These are phyloP conservation scores for Epinotia ramella DNA, from an alignment of 2,888 invertebrate species.

Conservation along the genomic window DNA sequence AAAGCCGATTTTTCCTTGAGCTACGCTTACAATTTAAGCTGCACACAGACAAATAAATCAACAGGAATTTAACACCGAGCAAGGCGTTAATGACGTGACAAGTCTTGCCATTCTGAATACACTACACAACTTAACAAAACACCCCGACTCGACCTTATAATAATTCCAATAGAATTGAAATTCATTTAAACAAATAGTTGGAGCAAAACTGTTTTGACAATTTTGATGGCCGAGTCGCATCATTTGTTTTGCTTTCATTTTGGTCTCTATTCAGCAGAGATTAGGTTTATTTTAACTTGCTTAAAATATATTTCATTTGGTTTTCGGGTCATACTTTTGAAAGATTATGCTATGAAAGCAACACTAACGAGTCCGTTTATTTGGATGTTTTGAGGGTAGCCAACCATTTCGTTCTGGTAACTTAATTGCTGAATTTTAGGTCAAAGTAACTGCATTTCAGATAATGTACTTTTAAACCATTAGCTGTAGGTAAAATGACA, in stretches of 20 bases:
- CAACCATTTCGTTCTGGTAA: constrained; percentile 51
- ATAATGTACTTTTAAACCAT: background rate
- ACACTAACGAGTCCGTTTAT: constrained; percentile 55
- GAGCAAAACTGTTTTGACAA: constrained; percentile 12
- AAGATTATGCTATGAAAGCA: constrained; percentile 53
- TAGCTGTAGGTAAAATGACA: no score
- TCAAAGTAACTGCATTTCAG: background rate
- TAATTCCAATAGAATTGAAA: constrained; percentile 11
- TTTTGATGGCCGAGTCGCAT: constrained; percentile 23
- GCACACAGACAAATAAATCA: constrained; percentile 52
- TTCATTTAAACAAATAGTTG: background rate
- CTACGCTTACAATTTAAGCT: constrained; percentile 37
- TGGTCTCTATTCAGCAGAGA: constrained; percentile 7
- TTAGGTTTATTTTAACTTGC: constrained; percentile 16
- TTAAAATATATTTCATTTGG: constrained; percentile 6
- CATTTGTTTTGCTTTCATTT: constrained; percentile 19
- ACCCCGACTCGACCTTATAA: background rate
- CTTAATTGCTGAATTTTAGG: background rate
- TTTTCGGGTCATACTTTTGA: constrained; percentile 52
- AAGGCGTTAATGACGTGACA: constrained; percentile 56
- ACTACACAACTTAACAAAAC: constrained; percentile 13
- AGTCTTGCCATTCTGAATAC: constrained; percentile 40
- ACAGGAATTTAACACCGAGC: constrained; percentile 48
- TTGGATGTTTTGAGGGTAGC: constrained; percentile 50
- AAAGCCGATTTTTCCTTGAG: constrained; percentile 12